Percentiles rank a stretch among this genome's conserved stretches.
These are phyloP conservation scores for Hippocampus mohnikei DNA, from an alignment of 2,113 vertebrate genomes.

Conservation along the genomic window DNA sequence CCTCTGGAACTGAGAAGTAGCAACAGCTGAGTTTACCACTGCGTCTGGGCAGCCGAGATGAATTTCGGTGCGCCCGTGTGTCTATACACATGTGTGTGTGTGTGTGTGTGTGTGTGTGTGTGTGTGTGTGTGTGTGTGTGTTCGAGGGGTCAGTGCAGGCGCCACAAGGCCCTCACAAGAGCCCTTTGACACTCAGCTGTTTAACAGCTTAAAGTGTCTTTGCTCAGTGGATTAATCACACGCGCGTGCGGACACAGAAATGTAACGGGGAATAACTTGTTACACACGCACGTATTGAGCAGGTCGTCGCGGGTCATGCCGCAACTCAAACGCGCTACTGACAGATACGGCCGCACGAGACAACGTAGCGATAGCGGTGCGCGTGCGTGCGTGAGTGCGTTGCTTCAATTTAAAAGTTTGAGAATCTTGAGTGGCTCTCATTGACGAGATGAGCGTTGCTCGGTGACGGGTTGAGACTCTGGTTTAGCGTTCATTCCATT, in stretches of 20 bases:
- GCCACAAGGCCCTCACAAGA: conserved; percentile 63
- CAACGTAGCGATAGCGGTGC: conserved; percentile 57
- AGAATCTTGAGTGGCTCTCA: not conserved
- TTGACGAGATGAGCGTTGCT: not conserved
- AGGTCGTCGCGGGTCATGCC: conserved; percentile 56
- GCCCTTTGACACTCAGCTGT: conserved; percentile 71
- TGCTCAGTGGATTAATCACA: conserved; percentile 53
- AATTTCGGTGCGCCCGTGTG: conserved; percentile 8
- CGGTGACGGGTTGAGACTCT: not conserved
- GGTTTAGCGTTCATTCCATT: conserved; percentile 32
- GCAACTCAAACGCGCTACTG: conserved; percentile 56
- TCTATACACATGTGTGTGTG: not conserved
- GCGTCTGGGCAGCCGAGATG: conserved; percentile 7
- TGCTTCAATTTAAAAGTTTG: not conserved
- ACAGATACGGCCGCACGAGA: conserved; percentile 63
- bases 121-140: conserved; percentile 17
- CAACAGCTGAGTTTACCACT: conserved; percentile 50
- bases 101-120: conserved; percentile 11
- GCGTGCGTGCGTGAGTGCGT: too few relatives aligned
- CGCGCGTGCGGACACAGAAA: conserved; percentile 25
- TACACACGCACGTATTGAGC: conserved; percentile 19
- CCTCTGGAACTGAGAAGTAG: conserved; percentile 42
- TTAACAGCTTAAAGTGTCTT: conserved; percentile 64
- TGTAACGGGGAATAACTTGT: conserved; percentile 49
- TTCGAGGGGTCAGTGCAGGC: conserved; percentile 40